phyloP scores from a whole-genome alignment of 2,888 invertebrate species.

The Pharmacophagus antenor region DNA sequence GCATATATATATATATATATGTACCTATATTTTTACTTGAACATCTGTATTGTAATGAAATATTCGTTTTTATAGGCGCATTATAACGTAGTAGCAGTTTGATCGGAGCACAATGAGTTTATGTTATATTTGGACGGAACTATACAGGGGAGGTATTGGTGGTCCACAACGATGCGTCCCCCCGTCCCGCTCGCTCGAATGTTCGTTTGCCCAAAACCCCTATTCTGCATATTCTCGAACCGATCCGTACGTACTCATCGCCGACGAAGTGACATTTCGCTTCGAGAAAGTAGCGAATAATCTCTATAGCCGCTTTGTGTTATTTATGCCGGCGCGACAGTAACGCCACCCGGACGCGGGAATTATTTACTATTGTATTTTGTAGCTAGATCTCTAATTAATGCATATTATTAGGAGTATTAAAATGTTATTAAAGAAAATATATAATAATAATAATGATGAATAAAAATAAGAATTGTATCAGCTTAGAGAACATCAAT shows the following conservation, averaged over 20 bases:
- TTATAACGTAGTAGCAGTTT: slow-evolving; percentile 59
- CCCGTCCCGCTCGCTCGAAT: slow-evolving; percentile 4
- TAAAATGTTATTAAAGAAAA: slow-evolving; percentile 78
- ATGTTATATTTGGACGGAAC: slow-evolving; percentile 59
- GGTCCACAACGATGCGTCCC: slow-evolving; percentile 39
- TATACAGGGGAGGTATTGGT: slow-evolving; percentile 62
- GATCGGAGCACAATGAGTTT: slow-evolving; percentile 64
- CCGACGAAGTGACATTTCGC: slow-evolving; percentile 35
- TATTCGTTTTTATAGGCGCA: slow-evolving; percentile 56
- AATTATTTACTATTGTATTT: slow-evolving; percentile 74
- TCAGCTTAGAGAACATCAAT: slow-evolving; percentile 81
- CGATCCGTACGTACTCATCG: slow-evolving; percentile 17
- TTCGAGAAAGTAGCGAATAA: slow-evolving; percentile 42
- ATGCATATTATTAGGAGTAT: slow-evolving; percentile 79
- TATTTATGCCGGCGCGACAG: slow-evolving; percentile 47
- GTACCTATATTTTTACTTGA: slow-evolving; percentile 47
- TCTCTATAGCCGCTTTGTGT: slow-evolving; percentile 44
- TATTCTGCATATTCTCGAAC: too few species aligned
- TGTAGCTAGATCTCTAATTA: slow-evolving; percentile 80
- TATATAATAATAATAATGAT: too few species aligned
- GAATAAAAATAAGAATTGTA: slow-evolving; percentile 79
- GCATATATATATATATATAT: slow-evolving; percentile 38
- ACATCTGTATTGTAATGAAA: slow-evolving; percentile 56
- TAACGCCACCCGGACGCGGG: slow-evolving; percentile 50
- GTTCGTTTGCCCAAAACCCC: too few species aligned